Conservation (phyloP, 53 echinoderm and acorn worm species). For the Temnopleurus reevesii region DNA sequence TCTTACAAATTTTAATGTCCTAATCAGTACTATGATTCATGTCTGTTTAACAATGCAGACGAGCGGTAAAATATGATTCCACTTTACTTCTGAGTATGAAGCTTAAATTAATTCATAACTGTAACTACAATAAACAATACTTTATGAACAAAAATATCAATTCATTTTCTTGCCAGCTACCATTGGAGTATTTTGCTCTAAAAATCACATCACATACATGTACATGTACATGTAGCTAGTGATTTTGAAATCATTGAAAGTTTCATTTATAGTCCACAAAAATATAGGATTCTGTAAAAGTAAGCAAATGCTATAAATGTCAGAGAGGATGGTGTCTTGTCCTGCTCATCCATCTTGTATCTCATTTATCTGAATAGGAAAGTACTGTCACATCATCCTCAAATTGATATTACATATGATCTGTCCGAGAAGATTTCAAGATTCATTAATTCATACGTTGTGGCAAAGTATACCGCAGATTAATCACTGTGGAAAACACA, state of each 20-base stretch:
- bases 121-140: no score
- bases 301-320: background rate
- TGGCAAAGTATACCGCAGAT: background rate
- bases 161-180: no score
- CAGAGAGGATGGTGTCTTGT: background rate
- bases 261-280: background rate
- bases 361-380: background rate
- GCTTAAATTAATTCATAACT: no score
- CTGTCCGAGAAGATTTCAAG: background rate
- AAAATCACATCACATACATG: background rate
- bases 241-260: background rate
- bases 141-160: no score
- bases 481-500: background rate
- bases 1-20: no score
- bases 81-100: no score
- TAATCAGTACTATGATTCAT: no score
- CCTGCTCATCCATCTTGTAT: background rate
- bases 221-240: background rate
- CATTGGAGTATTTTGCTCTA: background rate
- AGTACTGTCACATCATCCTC: background rate
- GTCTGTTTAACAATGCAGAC: no score
- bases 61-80: no score
- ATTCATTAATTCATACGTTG: background rate
- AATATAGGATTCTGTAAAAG: background rate
- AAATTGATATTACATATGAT: background rate